These are phyloP conservation scores for Echinops telfairi DNA, from an alignment of 2,113 vertebrate genomes.

Conservation along the genomic window DNA sequence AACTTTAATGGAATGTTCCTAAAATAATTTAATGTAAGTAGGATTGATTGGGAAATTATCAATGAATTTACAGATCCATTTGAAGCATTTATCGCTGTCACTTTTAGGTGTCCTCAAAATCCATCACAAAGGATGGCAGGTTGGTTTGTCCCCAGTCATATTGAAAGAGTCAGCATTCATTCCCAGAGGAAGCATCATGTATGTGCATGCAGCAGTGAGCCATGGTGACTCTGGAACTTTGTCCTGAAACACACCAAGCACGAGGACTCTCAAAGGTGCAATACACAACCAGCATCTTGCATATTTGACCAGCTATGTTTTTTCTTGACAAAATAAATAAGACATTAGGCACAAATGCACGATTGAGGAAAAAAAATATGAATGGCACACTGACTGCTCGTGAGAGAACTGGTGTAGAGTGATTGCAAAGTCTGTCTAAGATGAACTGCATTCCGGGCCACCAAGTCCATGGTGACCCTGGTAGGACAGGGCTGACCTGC, in stretches of 20 bases:
- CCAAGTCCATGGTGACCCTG: too few species aligned
- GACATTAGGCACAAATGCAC: neutral
- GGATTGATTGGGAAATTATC: constrained; percentile 81
- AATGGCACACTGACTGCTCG: neutral
- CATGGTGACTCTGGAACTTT: neutral
- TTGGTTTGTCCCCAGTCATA: neutral
- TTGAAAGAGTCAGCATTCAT: constrained; percentile 1
- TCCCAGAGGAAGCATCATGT: neutral
- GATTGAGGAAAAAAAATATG: neutral
- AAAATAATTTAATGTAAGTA: constrained; percentile 77
- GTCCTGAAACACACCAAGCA: neutral
- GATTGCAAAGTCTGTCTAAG: neutral
- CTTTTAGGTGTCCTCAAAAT: constrained; percentile 63
- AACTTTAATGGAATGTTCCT: constrained; percentile 78
- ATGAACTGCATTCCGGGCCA: too few species aligned
- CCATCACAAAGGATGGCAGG: constrained; percentile 52
- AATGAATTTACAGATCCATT: constrained; percentile 81
- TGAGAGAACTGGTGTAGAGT: neutral
- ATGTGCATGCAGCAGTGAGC: neutral
- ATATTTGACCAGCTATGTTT: constrained; percentile 11
- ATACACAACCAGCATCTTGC: neutral
- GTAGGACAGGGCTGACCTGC: too few species aligned
- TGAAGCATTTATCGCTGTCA: constrained; percentile 77
- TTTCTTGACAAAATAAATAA: constrained; percentile 42
- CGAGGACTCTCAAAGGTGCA: neutral